A percentile compares a stretch with the other conserved stretches of the same genome.
Evolutionary conservation across 2,113 vertebrate genomes (phyloP).

Genomic region (Hippocampus mohnikei): DNA sequence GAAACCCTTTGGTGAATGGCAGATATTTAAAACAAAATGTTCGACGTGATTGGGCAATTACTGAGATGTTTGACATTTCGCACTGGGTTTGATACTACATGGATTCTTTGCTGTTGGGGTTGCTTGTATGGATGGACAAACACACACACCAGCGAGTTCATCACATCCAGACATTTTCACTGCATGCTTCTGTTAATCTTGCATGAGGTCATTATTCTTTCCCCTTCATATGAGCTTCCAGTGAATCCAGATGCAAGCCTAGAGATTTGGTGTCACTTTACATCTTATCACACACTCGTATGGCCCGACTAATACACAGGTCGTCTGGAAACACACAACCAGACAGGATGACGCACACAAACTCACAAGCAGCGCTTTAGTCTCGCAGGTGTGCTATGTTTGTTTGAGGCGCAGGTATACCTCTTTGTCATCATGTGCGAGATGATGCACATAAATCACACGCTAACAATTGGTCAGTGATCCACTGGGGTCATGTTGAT

Average conservation of each 20-base stretch:
- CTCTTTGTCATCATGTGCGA: slow-evolving; percentile 25
- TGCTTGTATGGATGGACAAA: background rate
- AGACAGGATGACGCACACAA: slow-evolving; percentile 7
- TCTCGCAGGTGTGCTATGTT: slow-evolving; percentile 18
- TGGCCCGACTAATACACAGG: background rate
- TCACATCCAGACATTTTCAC: slow-evolving; percentile 18
- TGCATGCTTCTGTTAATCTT: slow-evolving; percentile 12
- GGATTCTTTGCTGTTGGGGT: background rate
- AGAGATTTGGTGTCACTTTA: slow-evolving; percentile 27
- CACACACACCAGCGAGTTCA: slow-evolving; percentile 30
- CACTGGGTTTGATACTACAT: background rate
- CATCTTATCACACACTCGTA: slow-evolving; percentile 17
- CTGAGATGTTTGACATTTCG: background rate
- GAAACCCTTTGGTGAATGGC: background rate
- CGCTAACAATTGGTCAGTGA: slow-evolving; percentile 21
- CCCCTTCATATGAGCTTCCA: slow-evolving; percentile 58
- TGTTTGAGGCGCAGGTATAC: slow-evolving; percentile 3
- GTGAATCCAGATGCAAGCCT: slow-evolving; percentile 50
- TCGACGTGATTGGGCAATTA: background rate
- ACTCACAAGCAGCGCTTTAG: background rate
- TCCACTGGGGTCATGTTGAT: slow-evolving; percentile 26
- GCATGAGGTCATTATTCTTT: slow-evolving; percentile 59
- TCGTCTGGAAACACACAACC: background rate
- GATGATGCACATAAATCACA: slow-evolving; percentile 23
- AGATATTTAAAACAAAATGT: background rate